Base-by-base conservation (phyloP, 1,140 invertebrate genomes). In the Microplitis mediator region DNA sequence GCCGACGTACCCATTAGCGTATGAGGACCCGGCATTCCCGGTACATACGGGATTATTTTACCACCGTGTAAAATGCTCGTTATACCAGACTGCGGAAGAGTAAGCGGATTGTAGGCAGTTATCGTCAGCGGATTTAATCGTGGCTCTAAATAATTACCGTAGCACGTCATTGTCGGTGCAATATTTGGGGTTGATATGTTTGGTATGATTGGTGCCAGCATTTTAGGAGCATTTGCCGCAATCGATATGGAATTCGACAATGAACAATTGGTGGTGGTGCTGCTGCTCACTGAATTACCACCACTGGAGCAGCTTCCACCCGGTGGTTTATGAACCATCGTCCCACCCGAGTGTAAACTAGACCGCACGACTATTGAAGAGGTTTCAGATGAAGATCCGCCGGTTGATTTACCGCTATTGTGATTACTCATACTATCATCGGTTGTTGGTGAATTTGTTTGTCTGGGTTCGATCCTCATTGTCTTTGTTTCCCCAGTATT, bases 1-100 rank as follows among this genome's bases (percentile, higher is more conserved):
- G 79, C 34, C 6, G 87, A 80, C 52, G 87, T 86, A 23, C 70
- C 86, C 8, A 77, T 72, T 4, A 89, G 81, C 11, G 89, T 91
- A 73, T 92, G 91, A 1, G 95, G 94, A 45, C 94, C 94, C 0
- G 94, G 94, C 82, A 96, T 96, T 9, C 94, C 95, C 3, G 94
- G 94, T 4, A 95, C 94, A 82, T 93, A 92, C 4, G 93, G 93
- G 77, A 95, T 93, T 6, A 92, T 83, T 81, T 93, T 93, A n/a
- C 91, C 93, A n/a, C 87, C 89, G 67, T 87, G 85, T 0, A 87
- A 71, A 60, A 85, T 83, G 69, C 76, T 84, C 36, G 82, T 75
- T 50, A 85, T 83, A 4, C 81, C 84, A 2, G 84, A 72, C 1
- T 23, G 23, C 2, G 85, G 87, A 4, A 90, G 74, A 13, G 89